A percentile compares a stretch with the other conserved stretches of the same genome.
Evolutionary conservation across 2,113 vertebrate genomes (phyloP).

Genomic region (Benitochromis conjunctus): DNA sequence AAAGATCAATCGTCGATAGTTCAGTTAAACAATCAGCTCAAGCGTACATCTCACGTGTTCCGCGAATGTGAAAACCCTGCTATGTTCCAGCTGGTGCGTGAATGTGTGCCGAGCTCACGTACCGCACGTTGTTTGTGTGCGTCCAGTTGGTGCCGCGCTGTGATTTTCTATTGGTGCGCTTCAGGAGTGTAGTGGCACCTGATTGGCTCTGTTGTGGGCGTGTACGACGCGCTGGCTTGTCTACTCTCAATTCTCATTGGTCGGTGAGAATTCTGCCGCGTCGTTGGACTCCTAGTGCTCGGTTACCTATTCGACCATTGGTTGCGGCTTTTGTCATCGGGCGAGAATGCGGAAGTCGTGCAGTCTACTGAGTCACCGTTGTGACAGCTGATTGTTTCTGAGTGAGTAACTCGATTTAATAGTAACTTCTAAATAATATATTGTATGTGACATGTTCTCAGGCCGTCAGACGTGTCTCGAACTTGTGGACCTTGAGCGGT

Average conservation of each 20-base stretch:
- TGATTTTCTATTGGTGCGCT: constrained; percentile 79
- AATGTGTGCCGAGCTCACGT: background rate
- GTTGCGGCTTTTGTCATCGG: constrained; percentile 54
- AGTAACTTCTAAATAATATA: background rate
- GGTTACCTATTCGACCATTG: constrained; percentile 39
- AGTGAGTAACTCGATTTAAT: constrained; percentile 79
- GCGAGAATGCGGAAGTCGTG: constrained; percentile 77
- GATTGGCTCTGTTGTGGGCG: constrained; percentile 73
- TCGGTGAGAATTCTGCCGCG: background rate
- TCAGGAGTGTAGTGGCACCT: background rate
- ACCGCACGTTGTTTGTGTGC: constrained; percentile 19
- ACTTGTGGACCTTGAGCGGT: background rate
- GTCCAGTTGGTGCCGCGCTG: constrained; percentile 75
- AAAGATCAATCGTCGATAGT: background rate
- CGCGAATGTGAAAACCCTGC: background rate
- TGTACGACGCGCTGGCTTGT: constrained; percentile 42
- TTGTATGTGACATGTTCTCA: background rate
- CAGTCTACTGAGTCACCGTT: constrained; percentile 81
- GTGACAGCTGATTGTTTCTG: constrained; percentile 81
- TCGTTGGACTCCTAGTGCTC: constrained; percentile 12
- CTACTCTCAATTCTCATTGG: constrained; percentile 44
- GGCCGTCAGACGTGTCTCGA: background rate
- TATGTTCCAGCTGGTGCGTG: background rate
- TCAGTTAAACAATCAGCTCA: background rate
- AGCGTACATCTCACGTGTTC: background rate